Evolutionary conservation across 2,888 invertebrate genomes (phyloP).

Genomic region (Dynastes maya): DNA sequence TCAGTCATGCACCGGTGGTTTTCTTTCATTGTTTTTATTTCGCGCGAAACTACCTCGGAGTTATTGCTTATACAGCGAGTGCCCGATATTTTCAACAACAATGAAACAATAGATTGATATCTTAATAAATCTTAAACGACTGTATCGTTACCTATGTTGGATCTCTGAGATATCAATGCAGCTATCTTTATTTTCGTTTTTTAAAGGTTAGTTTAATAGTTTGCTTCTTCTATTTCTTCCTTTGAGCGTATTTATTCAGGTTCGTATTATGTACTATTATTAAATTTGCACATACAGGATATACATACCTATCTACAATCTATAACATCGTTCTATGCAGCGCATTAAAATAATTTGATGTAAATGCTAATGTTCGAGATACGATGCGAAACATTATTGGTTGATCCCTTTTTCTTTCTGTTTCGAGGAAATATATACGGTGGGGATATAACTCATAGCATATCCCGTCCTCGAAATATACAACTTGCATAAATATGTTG

Average conservation of each 20-base stretch:
- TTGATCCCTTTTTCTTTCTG: background rate
- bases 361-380: constrained; percentile 2
- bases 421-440: background rate
- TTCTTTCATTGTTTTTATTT: constrained; percentile 1
- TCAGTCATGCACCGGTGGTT: constrained; percentile 7
- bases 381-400: background rate
- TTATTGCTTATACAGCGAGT: background rate
- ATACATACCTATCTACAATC: constrained; percentile 3
- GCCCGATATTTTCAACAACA: background rate
- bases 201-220: background rate
- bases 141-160: background rate
- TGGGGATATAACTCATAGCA: constrained; percentile 4
- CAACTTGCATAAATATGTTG: background rate
- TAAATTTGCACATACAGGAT: background rate
- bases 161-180: background rate
- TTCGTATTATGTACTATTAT: background rate
- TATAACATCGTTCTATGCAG: background rate
- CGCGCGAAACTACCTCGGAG: background rate
- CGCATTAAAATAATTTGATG: constrained; percentile 12
- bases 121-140: background rate
- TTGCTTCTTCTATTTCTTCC: background rate
- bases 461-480: background rate
- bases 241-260: constrained; percentile 7
- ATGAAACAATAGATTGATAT: constrained; percentile 1
- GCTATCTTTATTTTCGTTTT: too few relatives aligned